A percentile compares a stretch with the other conserved stretches of the same genome.
These are phyloP conservation scores for Polymixis flavicincta DNA, from an alignment of 2,888 invertebrate genomes.

Conservation along the genomic window DNA sequence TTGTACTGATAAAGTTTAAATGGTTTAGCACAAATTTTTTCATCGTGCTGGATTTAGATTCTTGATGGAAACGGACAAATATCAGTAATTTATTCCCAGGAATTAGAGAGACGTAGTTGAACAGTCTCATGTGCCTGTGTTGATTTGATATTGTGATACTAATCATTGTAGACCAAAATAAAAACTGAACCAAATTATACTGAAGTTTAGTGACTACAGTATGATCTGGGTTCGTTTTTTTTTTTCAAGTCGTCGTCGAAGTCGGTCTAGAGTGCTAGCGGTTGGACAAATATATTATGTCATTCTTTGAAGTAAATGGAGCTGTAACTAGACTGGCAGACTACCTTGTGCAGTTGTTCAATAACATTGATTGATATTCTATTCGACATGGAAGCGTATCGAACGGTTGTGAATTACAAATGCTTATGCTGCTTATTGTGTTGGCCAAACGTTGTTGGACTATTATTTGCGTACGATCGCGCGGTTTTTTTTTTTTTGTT, in stretches of 20 bases:
- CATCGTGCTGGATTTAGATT: background rate
- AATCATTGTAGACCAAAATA: no score
- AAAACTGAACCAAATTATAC: no score
- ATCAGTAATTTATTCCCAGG: background rate
- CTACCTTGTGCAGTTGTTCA: background rate
- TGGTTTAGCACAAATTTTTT: background rate
- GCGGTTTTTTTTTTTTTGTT: no score
- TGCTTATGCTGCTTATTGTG: no score
- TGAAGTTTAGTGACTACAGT: background rate
- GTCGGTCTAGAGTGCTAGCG: background rate
- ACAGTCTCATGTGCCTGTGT: no score
- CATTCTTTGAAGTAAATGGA: background rate
- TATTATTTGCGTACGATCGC: background rate
- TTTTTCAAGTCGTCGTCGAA: background rate
- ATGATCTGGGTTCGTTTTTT: slow-evolving; percentile 1
- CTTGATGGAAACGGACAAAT: background rate
- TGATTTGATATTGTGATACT: background rate
- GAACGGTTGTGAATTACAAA: background rate
- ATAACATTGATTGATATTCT: background rate
- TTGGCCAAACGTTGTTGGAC: background rate
- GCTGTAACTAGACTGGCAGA: background rate
- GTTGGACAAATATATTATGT: background rate
- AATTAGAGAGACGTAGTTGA: background rate
- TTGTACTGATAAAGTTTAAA: background rate
- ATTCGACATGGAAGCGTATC: background rate